phyloP scores from a whole-genome alignment of 2,888 invertebrate species.

The Mesoligia furuncula region DNA sequence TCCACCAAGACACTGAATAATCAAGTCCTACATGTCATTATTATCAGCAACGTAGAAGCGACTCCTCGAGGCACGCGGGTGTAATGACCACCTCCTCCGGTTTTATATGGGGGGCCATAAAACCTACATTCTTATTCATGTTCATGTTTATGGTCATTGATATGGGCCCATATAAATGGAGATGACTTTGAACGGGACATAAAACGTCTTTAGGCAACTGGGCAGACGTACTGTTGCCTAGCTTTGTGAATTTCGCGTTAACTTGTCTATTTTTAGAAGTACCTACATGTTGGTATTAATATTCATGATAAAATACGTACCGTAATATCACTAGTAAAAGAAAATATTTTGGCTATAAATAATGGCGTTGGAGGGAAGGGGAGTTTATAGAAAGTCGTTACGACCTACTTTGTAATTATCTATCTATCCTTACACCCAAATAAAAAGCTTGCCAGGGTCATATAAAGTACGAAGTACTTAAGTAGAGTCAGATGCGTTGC shows the following conservation, averaged over 20 bases:
- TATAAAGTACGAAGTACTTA: slow-evolving; percentile 1
- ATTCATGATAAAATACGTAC: neutral
- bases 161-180: slow-evolving; percentile 77
- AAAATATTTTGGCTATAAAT: slow-evolving; percentile 9
- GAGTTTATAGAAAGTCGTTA: slow-evolving; percentile 7
- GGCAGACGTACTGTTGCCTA: slow-evolving; percentile 53
- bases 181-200: slow-evolving; percentile 68
- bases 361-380: neutral
- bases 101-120: slow-evolving; percentile 80
- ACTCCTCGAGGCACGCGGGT: slow-evolving; percentile 39
- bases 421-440: neutral
- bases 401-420: neutral
- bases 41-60: slow-evolving; percentile 28
- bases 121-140: slow-evolving; percentile 83
- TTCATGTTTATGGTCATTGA: slow-evolving; percentile 84
- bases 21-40: slow-evolving; percentile 26
- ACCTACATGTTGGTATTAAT: neutral
- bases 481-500: neutral
- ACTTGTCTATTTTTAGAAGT: neutral
- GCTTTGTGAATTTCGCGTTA: slow-evolving; percentile 37
- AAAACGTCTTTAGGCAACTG: slow-evolving; percentile 67
- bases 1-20: slow-evolving; percentile 15
- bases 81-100: slow-evolving; percentile 76
- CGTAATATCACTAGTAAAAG: neutral
- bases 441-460: neutral